Evolutionary conservation across 1,140 invertebrate genomes (phyloP), one percentile per base, ranked within the genome.

Genomic region (Hycleus phaleratus): DNA sequence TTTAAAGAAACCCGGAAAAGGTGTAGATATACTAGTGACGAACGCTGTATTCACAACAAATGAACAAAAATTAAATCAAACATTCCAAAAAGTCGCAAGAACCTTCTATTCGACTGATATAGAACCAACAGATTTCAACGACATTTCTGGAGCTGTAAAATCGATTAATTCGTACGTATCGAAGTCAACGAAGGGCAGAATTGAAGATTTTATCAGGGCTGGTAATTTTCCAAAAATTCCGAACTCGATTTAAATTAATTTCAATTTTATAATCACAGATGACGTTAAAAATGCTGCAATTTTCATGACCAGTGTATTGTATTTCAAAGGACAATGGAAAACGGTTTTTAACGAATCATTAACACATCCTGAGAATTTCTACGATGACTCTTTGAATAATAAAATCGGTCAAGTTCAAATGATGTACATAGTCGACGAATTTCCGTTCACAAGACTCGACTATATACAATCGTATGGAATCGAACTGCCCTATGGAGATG

Each of bases 241-340:
- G 1, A 24, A 46, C 10, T 40, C 47, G 11, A 39, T 80, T 4
- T 70, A 81, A 58, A 81, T 82, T 53, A 11, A 9, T 2, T 53
- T 73, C 24, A 39, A 7, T 10, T 54, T 10, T 42, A 69, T 0
- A 51, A 54, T 72, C 60, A 73, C 71, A 62, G 75, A 58, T 56
- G 73, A 77, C 57, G 66, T 80, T 26, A 39, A 43, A 6, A 72
- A 82, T 47, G 84, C 85, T 0, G 74, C 77, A 58, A 73, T 92
- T 60, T 71, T 94, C 2, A 68, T 93, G 12, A 82, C 86, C 0
- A 92, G 89, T 64, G 84, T 85, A 0, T 72, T 93, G 12, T 91
- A 87, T 68, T 94, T 95, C 74, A 92, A 90, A 75, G 90, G 88
- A 8, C 74, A 78, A 32, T 95, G 91, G 91, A 77, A 81, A 48